Base-by-base conservation (phyloP, 2,888 invertebrate species). In the Volucella inflata region DNA sequence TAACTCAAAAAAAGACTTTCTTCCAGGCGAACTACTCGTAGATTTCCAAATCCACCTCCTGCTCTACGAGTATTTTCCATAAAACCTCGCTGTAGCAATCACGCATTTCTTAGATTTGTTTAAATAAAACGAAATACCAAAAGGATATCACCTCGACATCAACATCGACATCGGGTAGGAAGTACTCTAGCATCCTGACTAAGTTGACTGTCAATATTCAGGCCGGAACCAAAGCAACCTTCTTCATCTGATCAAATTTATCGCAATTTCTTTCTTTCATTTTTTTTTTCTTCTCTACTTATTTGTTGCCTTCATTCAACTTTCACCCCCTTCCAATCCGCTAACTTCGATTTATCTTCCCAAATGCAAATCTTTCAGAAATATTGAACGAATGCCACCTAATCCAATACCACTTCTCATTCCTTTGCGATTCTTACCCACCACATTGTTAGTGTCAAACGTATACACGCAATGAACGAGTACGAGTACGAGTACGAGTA, bases 111-210 rank as follows among this genome's bases (percentile, higher is more conserved):
- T 11, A 6, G 36, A 59, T 59, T 53, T 67, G 40, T 67, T 53
- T 53, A 60, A 77, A 67, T 55, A 46, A 62, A 77, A 79, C 44
- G 21, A 77, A 77, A 42, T 21, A 36, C 36, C 53, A 64, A 75
- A 40, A 72, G 79, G 79, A 79, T 72, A 72, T 60, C 67, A 72
- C 36, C 40, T 9, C 71, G 64, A 55, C 71, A 65, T 57, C 79
- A 46, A 72, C 36, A 21, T 9, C 71, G 64, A 55, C 71, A 65
- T 57, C 79, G 51, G 57, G 51, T 10, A 72, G 72, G 79, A 79
- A 72, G 72, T 79, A 55, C 38, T 72, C 59, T 46, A 67, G 72
- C 72, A 72, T 79, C 76, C 81, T 81, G 70, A 76, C 71, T 81
- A 65, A 71, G 76, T 81, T 81, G 70, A 76, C 70, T 71, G 46